Percentiles rank a stretch among this genome's conserved stretches.
These are phyloP conservation scores for Tetramorium parvispinum DNA, from an alignment of 1,140 invertebrate genomes.

Conservation along the genomic window DNA sequence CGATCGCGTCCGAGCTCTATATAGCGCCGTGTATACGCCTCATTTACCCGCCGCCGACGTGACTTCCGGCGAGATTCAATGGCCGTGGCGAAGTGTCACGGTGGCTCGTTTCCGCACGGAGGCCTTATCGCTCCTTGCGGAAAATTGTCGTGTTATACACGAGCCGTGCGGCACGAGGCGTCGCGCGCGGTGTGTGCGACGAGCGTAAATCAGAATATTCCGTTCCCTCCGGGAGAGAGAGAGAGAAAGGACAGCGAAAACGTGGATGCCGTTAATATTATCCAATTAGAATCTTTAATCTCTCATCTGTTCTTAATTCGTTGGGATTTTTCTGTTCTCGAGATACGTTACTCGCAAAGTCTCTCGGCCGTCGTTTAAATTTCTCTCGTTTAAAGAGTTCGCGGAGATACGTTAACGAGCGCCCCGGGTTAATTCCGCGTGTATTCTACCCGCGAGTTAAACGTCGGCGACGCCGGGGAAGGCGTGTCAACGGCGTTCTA, in stretches of 20 bases:
- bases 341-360: background rate
- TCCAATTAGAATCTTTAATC: background rate
- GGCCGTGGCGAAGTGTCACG: slow-evolving; percentile 22
- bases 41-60: slow-evolving; percentile 38
- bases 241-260: background rate
- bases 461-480: background rate
- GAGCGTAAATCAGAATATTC: background rate
- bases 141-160: background rate
- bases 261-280: background rate
- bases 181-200: background rate
- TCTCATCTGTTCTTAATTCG: background rate
- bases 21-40: background rate
- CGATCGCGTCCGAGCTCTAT: slow-evolving; percentile 19
- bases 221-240: background rate
- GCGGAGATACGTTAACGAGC: background rate
- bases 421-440: background rate
- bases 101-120: slow-evolving; percentile 1
- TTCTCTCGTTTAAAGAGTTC: background rate
- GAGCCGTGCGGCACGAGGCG: background rate
- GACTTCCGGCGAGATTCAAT: slow-evolving; percentile 47
- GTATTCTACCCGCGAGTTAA: background rate
- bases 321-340: background rate
- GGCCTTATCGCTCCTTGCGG: slow-evolving; percentile 9
- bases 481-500: slow-evolving; percentile 9
- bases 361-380: background rate